A percentile compares a stretch with the other conserved stretches of the same genome.
These are phyloP conservation scores for Cryptops parisi DNA, from an alignment of 2,888 invertebrate genomes.

Conservation along the genomic window DNA sequence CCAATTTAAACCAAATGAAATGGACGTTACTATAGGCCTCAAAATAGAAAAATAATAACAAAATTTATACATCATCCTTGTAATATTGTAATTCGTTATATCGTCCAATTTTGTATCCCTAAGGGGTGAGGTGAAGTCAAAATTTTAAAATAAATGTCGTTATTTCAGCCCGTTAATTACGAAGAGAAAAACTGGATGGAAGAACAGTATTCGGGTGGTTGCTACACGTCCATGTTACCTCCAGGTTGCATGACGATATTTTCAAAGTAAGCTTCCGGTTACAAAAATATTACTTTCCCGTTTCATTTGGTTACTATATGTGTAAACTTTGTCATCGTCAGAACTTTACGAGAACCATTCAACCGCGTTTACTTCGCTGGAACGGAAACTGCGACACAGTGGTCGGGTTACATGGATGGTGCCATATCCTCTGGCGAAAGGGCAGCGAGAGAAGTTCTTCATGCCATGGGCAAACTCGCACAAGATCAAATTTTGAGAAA, in stretches of 20 bases:
- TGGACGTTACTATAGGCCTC: too few species aligned
- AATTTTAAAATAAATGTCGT: too few species aligned
- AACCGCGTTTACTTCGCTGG: slow-evolving; percentile 25
- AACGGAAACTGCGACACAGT: slow-evolving; percentile 23
- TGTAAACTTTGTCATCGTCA: too few species aligned
- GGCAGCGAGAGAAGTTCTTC: slow-evolving; percentile 23
- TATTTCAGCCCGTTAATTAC: slow-evolving; percentile 23
- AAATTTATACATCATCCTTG: too few species aligned
- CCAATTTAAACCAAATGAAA: too few species aligned
- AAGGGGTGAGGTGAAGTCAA: too few species aligned
- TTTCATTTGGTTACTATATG: too few species aligned
- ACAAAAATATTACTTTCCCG: too few species aligned
- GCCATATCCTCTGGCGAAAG: slow-evolving; percentile 23
- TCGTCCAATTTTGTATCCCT: too few species aligned
- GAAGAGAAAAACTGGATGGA: slow-evolving; percentile 29
- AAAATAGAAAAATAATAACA: too few species aligned
- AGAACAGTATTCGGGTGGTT: slow-evolving; percentile 29
- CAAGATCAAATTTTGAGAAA: slow-evolving; percentile 24
- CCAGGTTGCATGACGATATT: slow-evolving; percentile 30
- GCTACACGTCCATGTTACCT: slow-evolving; percentile 27
- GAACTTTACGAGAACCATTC: slow-evolving; percentile 26
- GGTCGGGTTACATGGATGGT: slow-evolving; percentile 26
- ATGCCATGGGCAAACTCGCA: slow-evolving; percentile 23
- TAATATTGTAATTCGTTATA: too few species aligned
- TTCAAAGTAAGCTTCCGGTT: too few species aligned